Evolutionary conservation across 1,140 invertebrate species (phyloP).

Genomic region (Hycleus phaleratus): DNA sequence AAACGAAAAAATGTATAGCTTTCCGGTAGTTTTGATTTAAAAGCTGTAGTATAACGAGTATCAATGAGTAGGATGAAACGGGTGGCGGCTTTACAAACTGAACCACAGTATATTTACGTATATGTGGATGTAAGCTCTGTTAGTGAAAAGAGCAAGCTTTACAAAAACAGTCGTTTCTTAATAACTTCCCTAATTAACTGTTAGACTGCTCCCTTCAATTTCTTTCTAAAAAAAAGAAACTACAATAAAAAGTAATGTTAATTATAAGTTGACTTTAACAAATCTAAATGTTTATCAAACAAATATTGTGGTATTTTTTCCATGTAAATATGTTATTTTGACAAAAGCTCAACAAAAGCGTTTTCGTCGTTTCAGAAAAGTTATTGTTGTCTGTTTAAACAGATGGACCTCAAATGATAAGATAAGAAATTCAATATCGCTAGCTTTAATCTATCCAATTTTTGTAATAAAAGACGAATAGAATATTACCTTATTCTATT

Average conservation of each 20-base stretch:
- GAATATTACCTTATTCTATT: constrained; percentile 9
- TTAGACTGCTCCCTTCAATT: too few species aligned
- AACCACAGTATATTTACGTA: constrained; percentile 10
- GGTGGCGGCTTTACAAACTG: constrained; percentile 16
- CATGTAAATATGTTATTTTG: too few species aligned
- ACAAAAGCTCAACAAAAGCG: constrained; percentile 11
- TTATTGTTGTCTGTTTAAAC: constrained; percentile 17
- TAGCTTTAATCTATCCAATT: constrained; percentile 18
- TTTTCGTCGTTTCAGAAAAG: neutral
- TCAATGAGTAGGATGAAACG: constrained; percentile 23
- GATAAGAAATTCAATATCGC: constrained; percentile 18
- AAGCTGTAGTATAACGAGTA: constrained; percentile 15
- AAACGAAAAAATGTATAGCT: neutral
- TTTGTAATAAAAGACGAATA: constrained; percentile 16
- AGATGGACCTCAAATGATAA: constrained; percentile 17
- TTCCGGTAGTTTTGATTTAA: constrained; percentile 25
- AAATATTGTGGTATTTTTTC: too few species aligned
- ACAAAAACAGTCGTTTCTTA: too few species aligned
- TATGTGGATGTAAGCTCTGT: constrained; percentile 6
- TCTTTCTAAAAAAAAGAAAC: too few species aligned
- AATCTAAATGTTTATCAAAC: too few species aligned
- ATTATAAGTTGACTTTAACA: too few species aligned
- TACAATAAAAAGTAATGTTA: too few species aligned
- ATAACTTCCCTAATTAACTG: too few species aligned
- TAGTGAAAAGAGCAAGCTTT: constrained; percentile 17